Conservation (phyloP, 2,797 vertebrate species). For the Dallia pectoralis region DNA sequence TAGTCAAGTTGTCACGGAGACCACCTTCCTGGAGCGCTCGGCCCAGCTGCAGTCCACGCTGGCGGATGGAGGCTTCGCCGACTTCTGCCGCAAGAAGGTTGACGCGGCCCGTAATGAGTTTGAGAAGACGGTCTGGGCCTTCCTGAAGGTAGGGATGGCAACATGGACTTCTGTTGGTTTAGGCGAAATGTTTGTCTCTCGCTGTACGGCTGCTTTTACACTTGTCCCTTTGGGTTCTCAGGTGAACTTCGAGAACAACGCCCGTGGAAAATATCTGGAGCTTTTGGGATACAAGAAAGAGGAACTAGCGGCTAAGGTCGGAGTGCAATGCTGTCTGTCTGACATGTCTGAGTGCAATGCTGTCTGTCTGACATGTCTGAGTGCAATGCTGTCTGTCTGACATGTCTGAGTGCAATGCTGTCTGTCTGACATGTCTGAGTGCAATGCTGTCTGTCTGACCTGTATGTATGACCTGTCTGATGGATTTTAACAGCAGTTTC, state of each 20-base stretch:
- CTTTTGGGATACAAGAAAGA: constrained; percentile 93
- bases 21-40: constrained; percentile 84
- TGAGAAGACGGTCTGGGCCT: constrained; percentile 92
- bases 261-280: constrained; percentile 88
- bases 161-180: not conserved
- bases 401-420: not conserved
- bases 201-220: not conserved
- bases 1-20: constrained; percentile 94
- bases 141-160: constrained; percentile 83
- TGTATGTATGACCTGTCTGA: no score
- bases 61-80: constrained; percentile 78
- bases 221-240: constrained; percentile 54
- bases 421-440: not conserved
- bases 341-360: not conserved
- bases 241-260: constrained; percentile 93
- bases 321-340: not conserved
- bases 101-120: constrained; percentile 81
- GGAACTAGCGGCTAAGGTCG: constrained; percentile 89
- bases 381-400: not conserved
- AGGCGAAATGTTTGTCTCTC: not conserved
- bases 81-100: constrained; percentile 89
- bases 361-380: not conserved
- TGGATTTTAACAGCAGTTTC: not conserved
- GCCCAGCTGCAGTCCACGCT: constrained; percentile 86
- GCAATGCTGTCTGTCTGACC: not conserved